phyloP scores from a whole-genome alignment of 2,888 invertebrate genomes.

The Diachrysia chrysitis region DNA sequence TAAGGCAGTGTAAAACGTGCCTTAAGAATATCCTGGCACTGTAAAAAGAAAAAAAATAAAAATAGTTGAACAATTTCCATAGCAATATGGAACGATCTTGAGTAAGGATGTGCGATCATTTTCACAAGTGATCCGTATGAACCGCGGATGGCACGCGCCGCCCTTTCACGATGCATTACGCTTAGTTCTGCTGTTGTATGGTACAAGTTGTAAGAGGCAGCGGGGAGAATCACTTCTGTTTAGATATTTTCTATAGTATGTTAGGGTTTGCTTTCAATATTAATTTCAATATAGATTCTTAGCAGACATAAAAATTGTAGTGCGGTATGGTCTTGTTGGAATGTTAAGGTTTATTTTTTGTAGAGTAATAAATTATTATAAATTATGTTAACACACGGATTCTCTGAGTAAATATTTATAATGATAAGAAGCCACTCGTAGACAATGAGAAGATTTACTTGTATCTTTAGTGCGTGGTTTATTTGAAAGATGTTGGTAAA shows the following conservation, averaged over 20 bases:
- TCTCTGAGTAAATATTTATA: no score
- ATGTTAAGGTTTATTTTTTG: no score
- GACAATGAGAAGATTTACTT: no score
- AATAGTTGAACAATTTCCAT: background rate
- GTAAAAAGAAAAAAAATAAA: background rate
- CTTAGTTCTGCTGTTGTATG: constrained; percentile 48
- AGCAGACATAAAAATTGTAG: no score
- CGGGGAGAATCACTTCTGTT: constrained; percentile 20
- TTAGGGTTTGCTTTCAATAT: no score
- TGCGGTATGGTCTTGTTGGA: no score
- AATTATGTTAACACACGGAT: no score
- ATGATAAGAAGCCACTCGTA: no score
- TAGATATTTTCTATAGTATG: background rate
- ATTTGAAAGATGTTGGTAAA: no score
- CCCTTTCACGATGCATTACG: constrained; percentile 81
- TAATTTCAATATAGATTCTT: no score
- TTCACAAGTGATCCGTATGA: constrained; percentile 56
- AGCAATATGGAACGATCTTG: background rate
- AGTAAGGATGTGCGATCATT: constrained; percentile 47
- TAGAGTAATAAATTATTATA: no score
- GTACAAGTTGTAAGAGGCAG: constrained; percentile 41
- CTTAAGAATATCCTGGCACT: background rate
- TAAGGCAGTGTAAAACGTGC: background rate
- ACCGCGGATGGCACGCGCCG: constrained; percentile 71
- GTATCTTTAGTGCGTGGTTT: no score